These are phyloP conservation scores for Mionectes olivaceus DNA, from an alignment of 2,797 vertebrate genomes.

Conservation along the genomic window DNA sequence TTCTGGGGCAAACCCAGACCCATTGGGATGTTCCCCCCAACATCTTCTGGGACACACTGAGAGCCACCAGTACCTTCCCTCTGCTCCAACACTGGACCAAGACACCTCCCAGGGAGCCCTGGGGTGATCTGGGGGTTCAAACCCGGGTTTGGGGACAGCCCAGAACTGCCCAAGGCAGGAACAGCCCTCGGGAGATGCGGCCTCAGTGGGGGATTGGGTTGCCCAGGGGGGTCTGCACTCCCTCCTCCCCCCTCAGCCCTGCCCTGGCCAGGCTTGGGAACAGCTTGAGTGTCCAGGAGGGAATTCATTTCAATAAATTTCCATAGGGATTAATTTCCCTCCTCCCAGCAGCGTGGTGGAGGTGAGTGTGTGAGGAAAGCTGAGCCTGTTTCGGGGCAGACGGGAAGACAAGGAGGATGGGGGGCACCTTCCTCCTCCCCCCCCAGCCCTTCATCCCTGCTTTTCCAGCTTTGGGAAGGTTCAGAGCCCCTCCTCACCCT, in stretches of 20 bases:
- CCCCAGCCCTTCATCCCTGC: background rate
- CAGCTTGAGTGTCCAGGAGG: constrained; percentile 55
- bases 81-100: too few relatives aligned
- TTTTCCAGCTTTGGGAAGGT: background rate
- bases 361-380: background rate
- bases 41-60: accelerated
- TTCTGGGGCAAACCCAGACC: background rate
- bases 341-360: background rate
- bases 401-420: accelerated
- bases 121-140: background rate
- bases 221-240: accelerated
- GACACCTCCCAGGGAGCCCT: background rate
- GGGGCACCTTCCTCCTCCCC: too few relatives aligned
- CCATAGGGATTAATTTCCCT: constrained; percentile 79
- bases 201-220: background rate
- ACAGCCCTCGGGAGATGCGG: accelerated
- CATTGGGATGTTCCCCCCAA: accelerated
- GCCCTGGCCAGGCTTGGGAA: constrained; percentile 62
- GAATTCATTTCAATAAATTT: constrained; percentile 84
- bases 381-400: background rate
- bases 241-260: background rate
- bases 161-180: background rate
- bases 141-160: background rate
- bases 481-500: background rate
- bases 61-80: background rate